Conservation (phyloP, 2,888 invertebrate genomes). For the Argyra leucocephala region DNA sequence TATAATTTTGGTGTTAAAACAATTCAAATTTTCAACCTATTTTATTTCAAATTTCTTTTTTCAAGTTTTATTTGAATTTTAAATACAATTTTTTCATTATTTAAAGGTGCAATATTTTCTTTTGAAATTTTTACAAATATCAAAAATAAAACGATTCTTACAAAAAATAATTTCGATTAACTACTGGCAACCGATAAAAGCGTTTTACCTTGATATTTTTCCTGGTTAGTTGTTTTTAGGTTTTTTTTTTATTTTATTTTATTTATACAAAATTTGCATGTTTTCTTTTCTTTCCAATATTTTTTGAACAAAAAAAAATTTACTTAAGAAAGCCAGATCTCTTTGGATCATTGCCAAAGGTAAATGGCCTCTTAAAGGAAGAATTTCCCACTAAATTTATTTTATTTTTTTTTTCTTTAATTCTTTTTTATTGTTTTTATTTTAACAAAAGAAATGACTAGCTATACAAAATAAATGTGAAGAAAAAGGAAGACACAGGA, state of each 20-base stretch:
- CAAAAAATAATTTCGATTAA: neutral
- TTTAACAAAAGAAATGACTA: neutral
- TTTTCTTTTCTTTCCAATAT: neutral
- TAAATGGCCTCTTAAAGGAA: neutral
- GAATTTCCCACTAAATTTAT: too few species aligned
- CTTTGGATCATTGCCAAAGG: constrained; percentile 4
- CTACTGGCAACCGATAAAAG: neutral
- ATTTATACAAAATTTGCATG: neutral
- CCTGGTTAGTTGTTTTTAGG: neutral
- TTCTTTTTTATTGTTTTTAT: too few species aligned
- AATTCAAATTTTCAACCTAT: too few species aligned
- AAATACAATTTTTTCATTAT: too few species aligned
- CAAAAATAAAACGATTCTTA: too few species aligned
- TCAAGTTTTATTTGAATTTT: too few species aligned
- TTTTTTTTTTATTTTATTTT: too few species aligned
- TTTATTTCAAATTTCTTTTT: too few species aligned
- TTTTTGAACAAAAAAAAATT: neutral
- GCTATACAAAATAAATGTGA: neutral
- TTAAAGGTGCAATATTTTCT: too few species aligned
- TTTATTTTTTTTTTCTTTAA: too few species aligned
- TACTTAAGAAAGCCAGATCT: neutral
- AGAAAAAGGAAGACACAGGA: neutral
- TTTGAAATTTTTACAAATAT: too few species aligned
- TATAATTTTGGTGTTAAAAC: too few species aligned
- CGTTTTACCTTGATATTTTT: neutral